Percentiles rank a stretch among this genome's conserved stretches.
Evolutionary conservation across 2,113 vertebrate genomes (phyloP).

Genomic region (Xenotilapia leptura): DNA sequence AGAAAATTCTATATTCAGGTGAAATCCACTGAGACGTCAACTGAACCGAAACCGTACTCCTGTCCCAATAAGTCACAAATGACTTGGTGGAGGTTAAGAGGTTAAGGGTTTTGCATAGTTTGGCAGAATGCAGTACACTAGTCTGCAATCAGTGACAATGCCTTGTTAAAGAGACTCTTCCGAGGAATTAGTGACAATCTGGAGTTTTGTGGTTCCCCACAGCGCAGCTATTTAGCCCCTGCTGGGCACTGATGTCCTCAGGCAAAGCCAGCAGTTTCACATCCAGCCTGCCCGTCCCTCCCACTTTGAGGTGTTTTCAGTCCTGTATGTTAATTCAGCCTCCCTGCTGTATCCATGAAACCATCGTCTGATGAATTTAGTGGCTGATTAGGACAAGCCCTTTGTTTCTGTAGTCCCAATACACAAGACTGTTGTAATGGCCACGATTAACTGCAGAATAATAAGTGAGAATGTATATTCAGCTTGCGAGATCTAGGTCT

Average conservation of each 20-base stretch:
- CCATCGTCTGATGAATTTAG: conserved; percentile 56
- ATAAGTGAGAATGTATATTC: conserved; percentile 36
- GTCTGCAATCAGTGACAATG: neutral
- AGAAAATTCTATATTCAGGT: neutral
- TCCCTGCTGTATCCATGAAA: conserved; percentile 32
- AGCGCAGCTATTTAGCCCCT: neutral
- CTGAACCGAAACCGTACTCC: neutral
- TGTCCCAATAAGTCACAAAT: neutral
- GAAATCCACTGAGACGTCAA: fast-evolving
- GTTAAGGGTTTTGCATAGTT: neutral
- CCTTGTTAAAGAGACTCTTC: neutral
- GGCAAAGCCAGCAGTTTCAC: conserved; percentile 11
- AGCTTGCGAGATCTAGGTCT: neutral
- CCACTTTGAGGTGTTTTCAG: conserved; percentile 28
- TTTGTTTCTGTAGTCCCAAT: conserved; percentile 50
- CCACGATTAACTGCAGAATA: conserved; percentile 22
- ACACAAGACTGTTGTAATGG: conserved; percentile 36
- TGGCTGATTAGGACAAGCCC: conserved; percentile 38
- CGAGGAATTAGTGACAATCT: neutral
- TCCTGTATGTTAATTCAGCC: conserved; percentile 44
- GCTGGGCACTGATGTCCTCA: neutral
- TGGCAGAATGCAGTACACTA: neutral
- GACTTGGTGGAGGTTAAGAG: neutral
- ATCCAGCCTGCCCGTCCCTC: neutral
- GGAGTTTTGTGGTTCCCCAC: neutral